Evolutionary conservation across 2,797 vertebrate genomes (phyloP).

Genomic region (Mus minutoides): DNA sequence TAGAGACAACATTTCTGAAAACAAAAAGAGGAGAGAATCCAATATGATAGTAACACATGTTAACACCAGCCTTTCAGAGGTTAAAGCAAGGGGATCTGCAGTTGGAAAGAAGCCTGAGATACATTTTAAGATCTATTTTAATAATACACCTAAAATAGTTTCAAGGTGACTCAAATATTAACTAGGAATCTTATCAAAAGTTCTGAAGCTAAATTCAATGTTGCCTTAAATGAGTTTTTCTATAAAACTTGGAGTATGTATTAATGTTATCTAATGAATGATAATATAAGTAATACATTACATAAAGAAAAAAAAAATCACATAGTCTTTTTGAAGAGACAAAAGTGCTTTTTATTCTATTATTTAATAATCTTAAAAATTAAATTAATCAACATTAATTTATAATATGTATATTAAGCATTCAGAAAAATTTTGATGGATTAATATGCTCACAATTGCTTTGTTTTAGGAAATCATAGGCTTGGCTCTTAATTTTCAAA

Average conservation of each 20-base stretch:
- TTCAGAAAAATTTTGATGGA: conserved; percentile 34
- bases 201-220: not conserved
- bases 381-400: conserved; percentile 46
- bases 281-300: not conserved
- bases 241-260: not conserved
- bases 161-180: not conserved
- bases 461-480: not conserved
- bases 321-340: not conserved
- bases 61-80: too few species aligned
- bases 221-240: conserved; percentile 14
- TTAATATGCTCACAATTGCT: not conserved
- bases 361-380: not conserved
- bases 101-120: not conserved
- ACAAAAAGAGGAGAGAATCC: not conserved
- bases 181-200: not conserved
- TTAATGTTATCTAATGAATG: not conserved
- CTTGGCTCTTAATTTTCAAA: conserved; percentile 28
- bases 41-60: not conserved
- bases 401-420: conserved; percentile 38
- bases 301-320: not conserved
- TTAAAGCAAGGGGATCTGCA: too few species aligned
- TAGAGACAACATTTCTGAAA: not conserved
- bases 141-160: not conserved
- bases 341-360: conserved; percentile 20
- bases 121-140: not conserved